phyloP scores from a whole-genome alignment of 2,888 invertebrate species.

The Nebria salina region DNA sequence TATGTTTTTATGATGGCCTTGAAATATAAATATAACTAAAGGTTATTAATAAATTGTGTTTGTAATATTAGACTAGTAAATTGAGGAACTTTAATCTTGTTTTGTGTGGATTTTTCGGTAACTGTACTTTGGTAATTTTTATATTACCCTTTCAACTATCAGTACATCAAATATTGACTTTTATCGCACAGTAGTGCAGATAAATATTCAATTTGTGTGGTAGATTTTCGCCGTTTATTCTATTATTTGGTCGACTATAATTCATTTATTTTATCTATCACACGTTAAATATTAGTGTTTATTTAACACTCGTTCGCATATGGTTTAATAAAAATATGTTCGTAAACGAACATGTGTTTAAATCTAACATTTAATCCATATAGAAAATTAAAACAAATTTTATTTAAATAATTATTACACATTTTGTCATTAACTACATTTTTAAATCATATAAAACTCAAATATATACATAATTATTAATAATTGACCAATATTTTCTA shows the following conservation, averaged over 20 bases:
- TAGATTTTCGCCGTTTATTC: background rate
- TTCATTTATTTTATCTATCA: conserved; percentile 36
- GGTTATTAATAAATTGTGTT: no score
- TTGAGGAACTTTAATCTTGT: no score
- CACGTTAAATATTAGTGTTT: conserved; percentile 29
- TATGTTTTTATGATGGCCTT: no score
- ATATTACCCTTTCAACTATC: background rate
- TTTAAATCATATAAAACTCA: no score
- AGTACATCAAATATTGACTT: conserved; percentile 6
- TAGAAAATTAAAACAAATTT: no score
- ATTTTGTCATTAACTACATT: no score
- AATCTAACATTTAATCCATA: no score
- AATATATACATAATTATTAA: no score
- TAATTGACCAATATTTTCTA: no score
- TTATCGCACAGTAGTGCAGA: conserved; percentile 3
- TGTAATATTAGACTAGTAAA: no score
- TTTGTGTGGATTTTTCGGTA: background rate
- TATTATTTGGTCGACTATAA: conserved; percentile 19
- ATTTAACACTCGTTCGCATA: conserved; percentile 25
- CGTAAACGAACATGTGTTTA: background rate
- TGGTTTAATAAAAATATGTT: conserved; percentile 25
- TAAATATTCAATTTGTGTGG: background rate
- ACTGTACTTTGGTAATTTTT: background rate
- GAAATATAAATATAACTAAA: no score
- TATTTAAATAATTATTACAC: no score